Percentiles rank a stretch among this genome's conserved stretches.
These are phyloP conservation scores for Elaeidobius kamerunicus DNA, from an alignment of 2,888 invertebrate species.

Conservation along the genomic window DNA sequence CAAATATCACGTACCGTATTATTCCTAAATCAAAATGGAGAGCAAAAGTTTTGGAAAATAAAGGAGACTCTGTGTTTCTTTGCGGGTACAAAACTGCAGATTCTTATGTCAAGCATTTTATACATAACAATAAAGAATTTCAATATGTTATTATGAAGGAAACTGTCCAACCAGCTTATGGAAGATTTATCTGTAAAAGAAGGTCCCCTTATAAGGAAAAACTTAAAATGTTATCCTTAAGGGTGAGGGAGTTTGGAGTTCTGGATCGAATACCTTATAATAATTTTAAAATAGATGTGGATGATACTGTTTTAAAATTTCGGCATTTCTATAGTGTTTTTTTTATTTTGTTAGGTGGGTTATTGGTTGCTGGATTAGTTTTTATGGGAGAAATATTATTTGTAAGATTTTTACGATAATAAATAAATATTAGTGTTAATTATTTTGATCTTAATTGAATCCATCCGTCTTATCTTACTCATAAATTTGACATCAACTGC, in stretches of 20 bases:
- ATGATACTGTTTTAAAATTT: slow-evolving; percentile 1
- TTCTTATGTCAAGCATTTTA: slow-evolving; percentile 3
- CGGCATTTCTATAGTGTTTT: slow-evolving; percentile 5
- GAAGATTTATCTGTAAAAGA: slow-evolving; percentile 1
- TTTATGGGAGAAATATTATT: slow-evolving; percentile 9
- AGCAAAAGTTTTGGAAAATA: neutral
- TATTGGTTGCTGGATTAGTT: neutral
- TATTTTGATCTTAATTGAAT: neutral
- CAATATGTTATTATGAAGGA: slow-evolving; percentile 4
- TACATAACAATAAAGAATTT: neutral
- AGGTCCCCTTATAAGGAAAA: slow-evolving; percentile 2
- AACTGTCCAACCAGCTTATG: slow-evolving; percentile 1
- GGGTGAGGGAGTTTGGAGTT: slow-evolving; percentile 7
- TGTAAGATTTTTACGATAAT: no score
- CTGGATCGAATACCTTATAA: neutral
- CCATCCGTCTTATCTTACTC: slow-evolving; percentile 5
- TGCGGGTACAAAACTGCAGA: neutral
- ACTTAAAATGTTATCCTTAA: slow-evolving; percentile 1
- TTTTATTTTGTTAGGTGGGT: neutral
- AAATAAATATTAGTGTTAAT: neutral
- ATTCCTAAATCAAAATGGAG: neutral
- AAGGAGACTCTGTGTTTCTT: slow-evolving; percentile 4
- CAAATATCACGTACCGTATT: neutral
- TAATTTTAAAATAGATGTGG: neutral
- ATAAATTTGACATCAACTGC: slow-evolving; percentile 12